These are phyloP conservation scores for Dolichallabes microphthalmus DNA, from an alignment of 2,113 vertebrate species.

Conservation along the genomic window DNA sequence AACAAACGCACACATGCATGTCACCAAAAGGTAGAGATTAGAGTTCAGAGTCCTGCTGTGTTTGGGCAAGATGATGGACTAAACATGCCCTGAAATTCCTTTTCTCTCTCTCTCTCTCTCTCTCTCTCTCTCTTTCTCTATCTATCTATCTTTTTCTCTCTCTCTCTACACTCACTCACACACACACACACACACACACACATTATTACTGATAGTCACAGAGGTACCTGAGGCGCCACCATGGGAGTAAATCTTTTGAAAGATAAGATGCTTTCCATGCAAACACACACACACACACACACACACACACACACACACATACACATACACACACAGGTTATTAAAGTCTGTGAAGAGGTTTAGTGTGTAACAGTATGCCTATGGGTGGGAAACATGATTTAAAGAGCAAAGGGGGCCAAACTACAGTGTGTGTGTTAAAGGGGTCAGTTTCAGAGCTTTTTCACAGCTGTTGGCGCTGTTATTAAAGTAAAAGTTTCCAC, in stretches of 20 bases:
- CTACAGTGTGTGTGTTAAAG: background rate
- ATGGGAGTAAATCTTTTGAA: background rate
- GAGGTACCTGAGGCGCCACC: background rate
- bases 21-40: conserved; percentile 42
- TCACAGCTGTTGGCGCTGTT: background rate
- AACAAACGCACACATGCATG: background rate
- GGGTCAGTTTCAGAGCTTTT: conserved; percentile 10
- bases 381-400: conserved; percentile 5
- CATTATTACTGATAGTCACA: background rate
- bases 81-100: conserved; percentile 61
- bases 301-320: conserved; percentile 9
- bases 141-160: conserved; percentile 51
- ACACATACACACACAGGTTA: background rate
- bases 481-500: background rate
- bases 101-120: conserved; percentile 47
- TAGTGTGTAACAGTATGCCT: conserved; percentile 13
- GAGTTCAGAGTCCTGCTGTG: conserved; percentile 48
- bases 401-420: background rate
- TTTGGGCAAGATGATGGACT: conserved; percentile 63
- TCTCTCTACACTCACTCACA: conserved; percentile 16
- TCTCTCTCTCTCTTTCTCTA: conserved; percentile 49
- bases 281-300: background rate
- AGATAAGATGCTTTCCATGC: conserved; percentile 1
- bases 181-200: conserved; percentile 37
- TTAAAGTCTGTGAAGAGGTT: background rate